Conservation (phyloP, 64 coral and sea anemone species). For the Dendronephthya gigantea region DNA sequence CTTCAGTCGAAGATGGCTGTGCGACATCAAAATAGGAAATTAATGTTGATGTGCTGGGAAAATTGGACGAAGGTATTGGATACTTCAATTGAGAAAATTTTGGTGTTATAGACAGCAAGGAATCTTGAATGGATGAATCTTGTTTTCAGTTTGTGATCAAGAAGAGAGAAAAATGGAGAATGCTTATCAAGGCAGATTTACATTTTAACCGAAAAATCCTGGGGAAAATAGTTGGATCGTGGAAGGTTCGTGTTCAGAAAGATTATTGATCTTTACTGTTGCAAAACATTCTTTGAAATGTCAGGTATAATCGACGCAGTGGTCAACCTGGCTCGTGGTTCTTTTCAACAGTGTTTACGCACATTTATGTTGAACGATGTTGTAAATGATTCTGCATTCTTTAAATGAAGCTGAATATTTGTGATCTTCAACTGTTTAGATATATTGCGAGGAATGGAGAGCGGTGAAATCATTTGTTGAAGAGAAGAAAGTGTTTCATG, state of each 20-base stretch:
- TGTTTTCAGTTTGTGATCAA: slow-evolving; percentile 36
- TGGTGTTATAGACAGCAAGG: too few species aligned
- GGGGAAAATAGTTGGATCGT: not conserved
- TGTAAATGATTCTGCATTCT: too few species aligned
- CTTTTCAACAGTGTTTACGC: too few species aligned
- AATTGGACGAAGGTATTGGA: not conserved
- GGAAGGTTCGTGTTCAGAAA: slow-evolving; percentile 38
- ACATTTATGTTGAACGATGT: too few species aligned
- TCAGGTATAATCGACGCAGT: too few species aligned
- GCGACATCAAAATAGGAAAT: not conserved
- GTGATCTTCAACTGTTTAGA: not conserved
- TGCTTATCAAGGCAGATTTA: slow-evolving; percentile 26
- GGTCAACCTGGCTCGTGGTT: too few species aligned
- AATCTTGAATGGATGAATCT: not conserved
- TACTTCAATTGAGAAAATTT: too few species aligned
- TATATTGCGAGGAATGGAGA: not conserved
- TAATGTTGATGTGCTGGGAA: not conserved
- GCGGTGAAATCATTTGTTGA: not conserved
- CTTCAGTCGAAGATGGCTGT: not conserved
- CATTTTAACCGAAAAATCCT: slow-evolving; percentile 33
- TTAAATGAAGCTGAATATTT: not conserved
- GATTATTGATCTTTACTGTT: too few species aligned
- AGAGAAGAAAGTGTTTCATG: not conserved
- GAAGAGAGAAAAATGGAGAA: slow-evolving; percentile 44
- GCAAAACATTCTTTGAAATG: too few species aligned